Conservation (phyloP, 2,113 vertebrate genomes). For the Leucopsar rothschildi region DNA sequence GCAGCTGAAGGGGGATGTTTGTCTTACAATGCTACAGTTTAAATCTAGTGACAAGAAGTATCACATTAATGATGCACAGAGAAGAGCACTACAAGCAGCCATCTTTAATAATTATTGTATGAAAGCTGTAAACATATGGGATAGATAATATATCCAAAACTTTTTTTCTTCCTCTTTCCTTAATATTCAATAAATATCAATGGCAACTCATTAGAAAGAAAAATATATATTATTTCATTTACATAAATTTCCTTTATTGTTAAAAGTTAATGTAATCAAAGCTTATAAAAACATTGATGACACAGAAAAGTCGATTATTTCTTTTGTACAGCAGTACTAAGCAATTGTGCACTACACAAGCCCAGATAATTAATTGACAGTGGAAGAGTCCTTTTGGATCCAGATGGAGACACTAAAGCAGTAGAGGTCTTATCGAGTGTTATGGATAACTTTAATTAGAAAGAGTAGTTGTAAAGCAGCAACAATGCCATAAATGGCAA, state of each 20-base stretch:
- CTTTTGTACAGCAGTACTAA: background rate
- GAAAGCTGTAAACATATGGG: background rate
- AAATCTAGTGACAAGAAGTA: slow-evolving; percentile 42
- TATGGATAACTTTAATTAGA: background rate
- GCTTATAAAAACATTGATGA: background rate
- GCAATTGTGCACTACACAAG: background rate
- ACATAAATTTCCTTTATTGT: background rate
- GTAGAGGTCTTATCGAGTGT: background rate
- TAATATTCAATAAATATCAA: background rate
- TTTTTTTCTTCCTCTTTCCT: background rate
- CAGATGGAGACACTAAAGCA: background rate
- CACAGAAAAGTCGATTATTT: background rate
- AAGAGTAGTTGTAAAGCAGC: background rate
- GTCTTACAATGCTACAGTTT: slow-evolving; percentile 40
- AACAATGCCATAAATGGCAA: background rate
- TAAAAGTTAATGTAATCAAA: background rate
- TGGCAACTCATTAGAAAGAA: background rate
- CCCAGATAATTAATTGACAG: background rate
- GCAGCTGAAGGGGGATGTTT: slow-evolving; percentile 24
- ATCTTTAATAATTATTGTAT: slow-evolving; percentile 12
- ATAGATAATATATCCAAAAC: background rate
- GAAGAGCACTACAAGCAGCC: slow-evolving; percentile 1
- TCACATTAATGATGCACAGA: slow-evolving; percentile 34
- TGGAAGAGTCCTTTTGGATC: background rate
- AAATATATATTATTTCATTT: background rate